Conservation (phyloP, 23 tunicate species). For the Phallusia fumigata region DNA sequence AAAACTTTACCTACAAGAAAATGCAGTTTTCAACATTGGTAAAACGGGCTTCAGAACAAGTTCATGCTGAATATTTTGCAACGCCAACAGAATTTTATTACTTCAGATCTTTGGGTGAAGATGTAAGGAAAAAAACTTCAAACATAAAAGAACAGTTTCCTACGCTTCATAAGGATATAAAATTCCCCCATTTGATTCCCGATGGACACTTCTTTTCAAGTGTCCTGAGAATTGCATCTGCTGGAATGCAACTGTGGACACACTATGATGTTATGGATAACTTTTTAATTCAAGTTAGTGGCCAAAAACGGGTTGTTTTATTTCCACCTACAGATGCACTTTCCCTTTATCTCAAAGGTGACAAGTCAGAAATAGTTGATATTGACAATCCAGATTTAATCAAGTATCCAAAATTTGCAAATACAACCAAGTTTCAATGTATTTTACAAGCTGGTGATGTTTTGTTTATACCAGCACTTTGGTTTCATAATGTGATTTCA, state of each 20-base stretch:
- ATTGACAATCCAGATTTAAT: slow-evolving; percentile 61
- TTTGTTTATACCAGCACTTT: slow-evolving; percentile 92
- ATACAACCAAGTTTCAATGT: slow-evolving; percentile 50
- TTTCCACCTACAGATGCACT: slow-evolving; percentile 87
- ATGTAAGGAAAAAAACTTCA: slow-evolving; percentile 71
- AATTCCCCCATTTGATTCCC: slow-evolving; percentile 59
- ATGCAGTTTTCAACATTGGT: slow-evolving; percentile 65
- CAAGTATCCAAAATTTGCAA: slow-evolving; percentile 65
- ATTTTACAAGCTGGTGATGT: slow-evolving; percentile 76
- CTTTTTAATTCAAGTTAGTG: slow-evolving; percentile 79
- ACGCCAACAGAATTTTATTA: slow-evolving; percentile 76
- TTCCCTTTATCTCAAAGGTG: slow-evolving; percentile 77
- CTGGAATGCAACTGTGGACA: slow-evolving; percentile 92
- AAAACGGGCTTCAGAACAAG: slow-evolving; percentile 53
- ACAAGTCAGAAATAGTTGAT: slow-evolving; percentile 68
- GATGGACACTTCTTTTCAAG: slow-evolving; percentile 77
- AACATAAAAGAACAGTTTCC: slow-evolving; percentile 77
- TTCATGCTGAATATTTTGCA: slow-evolving; percentile 54
- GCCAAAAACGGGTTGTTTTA: slow-evolving; percentile 71
- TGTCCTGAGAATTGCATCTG: slow-evolving; percentile 85
- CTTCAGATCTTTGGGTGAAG: slow-evolving; percentile 83
- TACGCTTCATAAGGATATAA: slow-evolving; percentile 57
- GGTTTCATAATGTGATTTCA: slow-evolving; percentile 95
- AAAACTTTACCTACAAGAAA: slow-evolving; percentile 68
- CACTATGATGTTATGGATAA: slow-evolving; percentile 99